Evolutionary conservation across 2,888 invertebrate genomes (phyloP), one percentile per base, ranked within the genome.

Genomic region (Xiphydria camelus): DNA sequence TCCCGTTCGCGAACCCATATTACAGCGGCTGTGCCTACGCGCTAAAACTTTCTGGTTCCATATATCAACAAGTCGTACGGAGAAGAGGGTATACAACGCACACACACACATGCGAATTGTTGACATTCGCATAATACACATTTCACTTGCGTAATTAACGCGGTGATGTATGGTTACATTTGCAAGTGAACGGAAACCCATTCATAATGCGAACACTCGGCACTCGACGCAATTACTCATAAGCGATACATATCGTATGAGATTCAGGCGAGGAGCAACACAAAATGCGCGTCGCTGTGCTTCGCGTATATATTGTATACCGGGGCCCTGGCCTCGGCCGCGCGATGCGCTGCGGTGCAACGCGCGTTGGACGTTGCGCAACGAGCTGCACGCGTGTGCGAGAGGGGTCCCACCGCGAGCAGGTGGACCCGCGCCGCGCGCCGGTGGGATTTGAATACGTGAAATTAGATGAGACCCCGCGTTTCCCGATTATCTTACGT

Each of bases 71-170:
- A 14, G 29, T 29, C n/a, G n/a, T n/a, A n/a, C n/a, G n/a, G n/a
- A n/a, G n/a, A n/a, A n/a, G n/a, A n/a, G n/a, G n/a, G n/a, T 29
- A 42, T 36, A 38, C 49, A 48, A 44, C 22, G 33, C 53, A 47
- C 49, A 49, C 58, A 44, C 22, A 31, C 53, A 47, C 49, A 49
- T 57, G 56, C 49, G 62, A 62, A 64, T 67, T 62, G 66, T 66
- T 67, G 67, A 67, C 66, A 67, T 57, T 63, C 61, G 61, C 55
- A 66, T 65, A 65, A 67, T 66, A 62, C 64, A 61, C 65, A 60
- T 67, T 66, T 64, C 65, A 61, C 64, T 66, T 57, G 61, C 66
- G 66, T 67, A 69, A 70, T 70, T 70, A 69, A 66, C 62, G 51
- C 55, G 49, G 56, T 69, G 70, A 69, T 68, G 66, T 66, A 68